phyloP scores from a whole-genome alignment of 2,888 invertebrate genomes.

The Anthophora plumipes region DNA sequence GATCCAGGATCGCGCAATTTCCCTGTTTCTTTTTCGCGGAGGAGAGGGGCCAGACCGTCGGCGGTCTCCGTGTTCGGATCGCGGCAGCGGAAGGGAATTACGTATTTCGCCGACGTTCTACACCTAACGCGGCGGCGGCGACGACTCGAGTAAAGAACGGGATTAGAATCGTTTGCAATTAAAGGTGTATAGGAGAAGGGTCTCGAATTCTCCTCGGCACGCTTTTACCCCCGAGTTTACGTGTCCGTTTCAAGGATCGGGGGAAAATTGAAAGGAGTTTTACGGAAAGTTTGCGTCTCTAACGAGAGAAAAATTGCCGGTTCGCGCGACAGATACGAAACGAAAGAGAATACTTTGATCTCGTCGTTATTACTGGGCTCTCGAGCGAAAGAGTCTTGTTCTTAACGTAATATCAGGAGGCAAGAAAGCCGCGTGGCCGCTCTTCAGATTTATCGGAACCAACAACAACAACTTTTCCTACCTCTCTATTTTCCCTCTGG shows the following conservation, averaged over 20 bases:
- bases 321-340: constrained; percentile 11
- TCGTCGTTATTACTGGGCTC: constrained; percentile 81
- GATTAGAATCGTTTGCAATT: neutral
- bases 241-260: constrained; percentile 82
- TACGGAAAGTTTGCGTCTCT: constrained; percentile 69
- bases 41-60: too few relatives aligned
- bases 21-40: too few relatives aligned
- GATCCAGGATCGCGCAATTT: constrained; percentile 7
- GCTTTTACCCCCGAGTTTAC: constrained; percentile 79
- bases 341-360: constrained; percentile 80
- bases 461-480: neutral
- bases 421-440: constrained; percentile 48
- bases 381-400: constrained; percentile 69
- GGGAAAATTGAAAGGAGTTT: constrained; percentile 82
- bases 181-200: neutral
- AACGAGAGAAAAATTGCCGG: constrained; percentile 18
- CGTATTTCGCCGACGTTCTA: too few relatives aligned
- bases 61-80: neutral
- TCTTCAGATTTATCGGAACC: constrained; percentile 41
- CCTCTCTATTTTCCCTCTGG: neutral
- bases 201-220: constrained; percentile 3
- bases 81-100: neutral
- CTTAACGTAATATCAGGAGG: constrained; percentile 75
- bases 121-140: too few relatives aligned
- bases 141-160: too few relatives aligned